Conservation (phyloP, 2,888 invertebrate species). For the Agrotis clavis region DNA sequence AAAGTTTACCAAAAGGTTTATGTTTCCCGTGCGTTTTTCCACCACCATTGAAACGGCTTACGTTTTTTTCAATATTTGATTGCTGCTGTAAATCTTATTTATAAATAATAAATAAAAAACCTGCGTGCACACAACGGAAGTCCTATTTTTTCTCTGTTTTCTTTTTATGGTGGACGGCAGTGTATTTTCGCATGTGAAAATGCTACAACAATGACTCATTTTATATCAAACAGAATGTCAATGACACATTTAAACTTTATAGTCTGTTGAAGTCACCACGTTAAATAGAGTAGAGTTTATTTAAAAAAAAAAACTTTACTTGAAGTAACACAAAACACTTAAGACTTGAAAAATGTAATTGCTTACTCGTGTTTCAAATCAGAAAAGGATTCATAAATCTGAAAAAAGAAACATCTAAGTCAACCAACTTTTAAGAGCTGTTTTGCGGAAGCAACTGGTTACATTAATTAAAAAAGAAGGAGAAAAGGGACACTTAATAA, state of each 20-base stretch:
- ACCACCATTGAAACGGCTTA: conserved; percentile 57
- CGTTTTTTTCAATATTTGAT: conserved; percentile 57
- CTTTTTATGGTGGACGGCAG: conserved; percentile 24
- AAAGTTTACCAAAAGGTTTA: conserved; percentile 55
- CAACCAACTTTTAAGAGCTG: conserved; percentile 23
- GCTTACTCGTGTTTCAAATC: conserved; percentile 3
- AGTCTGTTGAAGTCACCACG: neutral
- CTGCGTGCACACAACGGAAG: conserved; percentile 29
- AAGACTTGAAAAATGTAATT: neutral
- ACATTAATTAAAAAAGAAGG: conserved; percentile 36
- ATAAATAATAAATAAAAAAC: conserved; percentile 48
- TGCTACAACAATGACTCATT: neutral
- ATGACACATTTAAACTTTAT: neutral
- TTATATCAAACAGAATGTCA: neutral
- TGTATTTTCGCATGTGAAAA: conserved; percentile 14
- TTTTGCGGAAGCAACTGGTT: conserved; percentile 47
- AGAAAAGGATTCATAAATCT: conserved; percentile 27
- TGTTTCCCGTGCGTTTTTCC: conserved; percentile 38
- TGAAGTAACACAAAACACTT: neutral
- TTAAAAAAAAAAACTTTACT: neutral
- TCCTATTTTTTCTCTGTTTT: conserved; percentile 45
- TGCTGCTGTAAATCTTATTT: conserved; percentile 47
- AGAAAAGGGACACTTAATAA: conserved; percentile 4
- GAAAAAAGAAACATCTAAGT: conserved; percentile 30
- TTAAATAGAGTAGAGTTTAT: neutral